A percentile compares a stretch with the other conserved stretches of the same genome.
phyloP scores from a whole-genome alignment of 2,113 vertebrate species.

The Silurus glanis region DNA sequence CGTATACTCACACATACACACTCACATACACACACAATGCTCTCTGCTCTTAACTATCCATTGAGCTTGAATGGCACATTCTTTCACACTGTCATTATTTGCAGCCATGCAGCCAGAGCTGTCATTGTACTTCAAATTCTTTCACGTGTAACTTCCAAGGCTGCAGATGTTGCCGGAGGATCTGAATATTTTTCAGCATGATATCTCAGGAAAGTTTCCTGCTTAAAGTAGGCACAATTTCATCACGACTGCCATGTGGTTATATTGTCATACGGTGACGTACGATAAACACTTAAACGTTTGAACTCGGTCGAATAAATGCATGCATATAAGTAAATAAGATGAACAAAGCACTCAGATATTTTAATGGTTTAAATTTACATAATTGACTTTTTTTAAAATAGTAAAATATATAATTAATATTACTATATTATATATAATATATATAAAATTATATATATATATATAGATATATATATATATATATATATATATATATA shows the following conservation, averaged over 20 bases:
- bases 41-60: conserved; percentile 30
- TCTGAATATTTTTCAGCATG: background rate
- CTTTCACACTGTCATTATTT: conserved; percentile 37
- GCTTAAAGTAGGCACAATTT: background rate
- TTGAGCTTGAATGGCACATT: conserved; percentile 33
- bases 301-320: background rate
- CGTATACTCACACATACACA: conserved; percentile 24
- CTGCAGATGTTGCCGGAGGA: background rate
- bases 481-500: too few relatives aligned
- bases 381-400: too few relatives aligned
- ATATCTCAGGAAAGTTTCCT: background rate
- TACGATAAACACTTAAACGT: background rate
- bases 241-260: background rate
- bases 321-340: background rate
- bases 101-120: conserved; percentile 15
- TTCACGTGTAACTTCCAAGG: conserved; percentile 48
- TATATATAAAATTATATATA: too few relatives aligned
- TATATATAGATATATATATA: background rate
- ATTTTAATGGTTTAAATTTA: too few relatives aligned
- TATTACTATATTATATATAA: too few relatives aligned
- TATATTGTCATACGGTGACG: too few relatives aligned
- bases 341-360: too few relatives aligned
- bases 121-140: conserved; percentile 25
- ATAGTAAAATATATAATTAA: too few relatives aligned
- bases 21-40: conserved; percentile 5